Evolutionary conservation across 2,888 invertebrate species (phyloP).

Genomic region (Dascillus cervinus): DNA sequence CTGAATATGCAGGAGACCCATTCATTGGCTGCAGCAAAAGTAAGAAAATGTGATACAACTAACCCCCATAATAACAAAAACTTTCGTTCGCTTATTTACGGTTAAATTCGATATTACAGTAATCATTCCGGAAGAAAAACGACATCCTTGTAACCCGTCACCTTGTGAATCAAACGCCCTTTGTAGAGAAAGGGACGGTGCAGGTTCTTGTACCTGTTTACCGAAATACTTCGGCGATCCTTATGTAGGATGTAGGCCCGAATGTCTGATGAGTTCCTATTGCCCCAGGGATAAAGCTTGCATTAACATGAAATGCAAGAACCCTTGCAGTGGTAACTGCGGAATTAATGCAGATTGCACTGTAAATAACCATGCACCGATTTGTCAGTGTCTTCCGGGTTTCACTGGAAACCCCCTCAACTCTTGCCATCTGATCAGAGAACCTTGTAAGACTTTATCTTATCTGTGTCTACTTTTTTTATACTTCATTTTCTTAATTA

Average conservation of each 20-base stretch:
- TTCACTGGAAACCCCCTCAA: conserved; percentile 72
- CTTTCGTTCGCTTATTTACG: no score
- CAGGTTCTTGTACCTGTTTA: conserved; percentile 75
- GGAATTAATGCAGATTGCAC: conserved; percentile 77
- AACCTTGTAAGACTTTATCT: no score
- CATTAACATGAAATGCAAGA: conserved; percentile 73
- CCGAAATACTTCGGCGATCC: conserved; percentile 81
- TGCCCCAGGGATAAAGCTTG: conserved; percentile 72
- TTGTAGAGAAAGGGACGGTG: conserved; percentile 73
- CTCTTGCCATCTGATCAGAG: conserved; percentile 62
- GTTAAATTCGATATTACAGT: conserved; percentile 45
- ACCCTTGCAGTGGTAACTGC: conserved; percentile 77
- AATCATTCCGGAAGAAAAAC: conserved; percentile 48
- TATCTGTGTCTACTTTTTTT: conserved; percentile 1
- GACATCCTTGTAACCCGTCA: conserved; percentile 69
- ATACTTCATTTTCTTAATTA: conserved; percentile 7
- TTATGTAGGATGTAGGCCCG: conserved; percentile 76
- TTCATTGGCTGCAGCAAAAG: conserved; percentile 60
- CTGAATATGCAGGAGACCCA: conserved; percentile 66
- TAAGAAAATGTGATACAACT: conserved; percentile 25
- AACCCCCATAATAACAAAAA: conserved; percentile 1
- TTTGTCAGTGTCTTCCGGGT: conserved; percentile 65
- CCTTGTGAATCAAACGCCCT: conserved; percentile 83
- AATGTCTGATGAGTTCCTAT: conserved; percentile 82
- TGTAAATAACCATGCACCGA: conserved; percentile 75